A percentile compares a stretch with the other conserved stretches of the same genome.
phyloP scores from a whole-genome alignment of 2,797 vertebrate genomes.

The Tangara arthus region DNA sequence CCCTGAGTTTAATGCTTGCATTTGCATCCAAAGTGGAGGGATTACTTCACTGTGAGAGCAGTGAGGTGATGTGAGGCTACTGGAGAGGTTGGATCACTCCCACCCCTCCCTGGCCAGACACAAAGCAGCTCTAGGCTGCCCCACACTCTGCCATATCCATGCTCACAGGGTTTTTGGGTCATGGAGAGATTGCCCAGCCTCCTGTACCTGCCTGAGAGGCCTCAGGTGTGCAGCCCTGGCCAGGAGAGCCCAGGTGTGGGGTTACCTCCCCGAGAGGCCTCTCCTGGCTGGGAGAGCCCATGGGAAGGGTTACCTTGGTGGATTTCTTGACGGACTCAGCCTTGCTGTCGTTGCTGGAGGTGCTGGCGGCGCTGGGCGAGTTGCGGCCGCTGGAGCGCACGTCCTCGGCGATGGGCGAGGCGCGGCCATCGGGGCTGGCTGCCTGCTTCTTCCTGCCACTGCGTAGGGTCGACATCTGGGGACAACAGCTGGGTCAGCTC shows the following conservation, averaged over 20 bases:
- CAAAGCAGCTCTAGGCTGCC: background rate
- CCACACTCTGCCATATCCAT: background rate
- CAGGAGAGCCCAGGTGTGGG: too few relatives aligned
- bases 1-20: background rate
- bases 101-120: background rate
- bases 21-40: background rate
- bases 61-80: background rate
- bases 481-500: background rate
- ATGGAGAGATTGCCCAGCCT: rapidly evolving
- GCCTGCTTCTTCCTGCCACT: slow-evolving; percentile 99
- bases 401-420: slow-evolving; percentile 94
- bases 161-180: background rate
- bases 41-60: background rate
- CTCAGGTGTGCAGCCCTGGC: background rate
- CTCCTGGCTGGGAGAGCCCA: rapidly evolving
- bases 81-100: background rate
- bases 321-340: slow-evolving; percentile 90
- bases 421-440: slow-evolving; percentile 93
- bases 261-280: too few relatives aligned
- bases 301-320: slow-evolving; percentile 80
- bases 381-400: slow-evolving; percentile 93
- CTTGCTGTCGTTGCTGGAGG: slow-evolving; percentile 98
- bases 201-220: background rate
- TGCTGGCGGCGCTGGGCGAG: slow-evolving; percentile 95
- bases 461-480: slow-evolving; percentile 96